phyloP scores from a whole-genome alignment of 2,113 vertebrate species.

The Phaetusa simplex region DNA sequence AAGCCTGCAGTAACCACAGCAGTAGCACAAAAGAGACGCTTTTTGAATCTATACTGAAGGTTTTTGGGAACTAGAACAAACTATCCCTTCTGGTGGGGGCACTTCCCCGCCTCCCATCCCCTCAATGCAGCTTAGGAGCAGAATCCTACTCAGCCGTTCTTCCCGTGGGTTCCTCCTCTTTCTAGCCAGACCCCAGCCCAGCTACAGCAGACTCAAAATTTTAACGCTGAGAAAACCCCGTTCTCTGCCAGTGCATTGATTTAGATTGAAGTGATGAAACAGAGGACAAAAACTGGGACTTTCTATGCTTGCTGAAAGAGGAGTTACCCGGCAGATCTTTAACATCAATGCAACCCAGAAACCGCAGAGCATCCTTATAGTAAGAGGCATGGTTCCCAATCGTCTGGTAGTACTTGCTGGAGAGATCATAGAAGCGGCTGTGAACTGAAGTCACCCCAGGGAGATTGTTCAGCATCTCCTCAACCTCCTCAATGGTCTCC shows the following conservation, averaged over 20 bases:
- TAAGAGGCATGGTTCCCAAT: slow-evolving; percentile 93
- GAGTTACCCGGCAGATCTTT: slow-evolving; percentile 88
- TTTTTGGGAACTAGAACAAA: neutral
- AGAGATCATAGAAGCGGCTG: slow-evolving; percentile 96
- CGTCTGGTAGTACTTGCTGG: slow-evolving; percentile 97
- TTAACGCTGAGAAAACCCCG: rapidly evolving
- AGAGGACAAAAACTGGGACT: rapidly evolving
- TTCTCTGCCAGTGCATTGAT: neutral
- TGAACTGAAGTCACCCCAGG: slow-evolving; percentile 94
- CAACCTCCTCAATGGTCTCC: slow-evolving; percentile 94
- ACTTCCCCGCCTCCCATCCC: neutral
- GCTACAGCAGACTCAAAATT: rapidly evolving
- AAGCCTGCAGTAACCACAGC: neutral
- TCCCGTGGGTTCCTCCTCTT: neutral
- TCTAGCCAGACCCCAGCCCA: neutral
- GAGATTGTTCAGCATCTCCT: slow-evolving; percentile 89
- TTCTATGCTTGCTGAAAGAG: neutral
- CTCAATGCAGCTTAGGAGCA: neutral
- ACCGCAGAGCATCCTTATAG: slow-evolving; percentile 93
- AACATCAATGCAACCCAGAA: slow-evolving; percentile 92
- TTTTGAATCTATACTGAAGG: neutral
- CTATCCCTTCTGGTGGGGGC: too few species aligned
- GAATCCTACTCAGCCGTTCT: neutral
- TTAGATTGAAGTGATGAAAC: rapidly evolving
- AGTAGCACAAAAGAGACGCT: too few species aligned